phyloP scores from a whole-genome alignment of 2,797 vertebrate species.

The Poeciliopsis infans region DNA sequence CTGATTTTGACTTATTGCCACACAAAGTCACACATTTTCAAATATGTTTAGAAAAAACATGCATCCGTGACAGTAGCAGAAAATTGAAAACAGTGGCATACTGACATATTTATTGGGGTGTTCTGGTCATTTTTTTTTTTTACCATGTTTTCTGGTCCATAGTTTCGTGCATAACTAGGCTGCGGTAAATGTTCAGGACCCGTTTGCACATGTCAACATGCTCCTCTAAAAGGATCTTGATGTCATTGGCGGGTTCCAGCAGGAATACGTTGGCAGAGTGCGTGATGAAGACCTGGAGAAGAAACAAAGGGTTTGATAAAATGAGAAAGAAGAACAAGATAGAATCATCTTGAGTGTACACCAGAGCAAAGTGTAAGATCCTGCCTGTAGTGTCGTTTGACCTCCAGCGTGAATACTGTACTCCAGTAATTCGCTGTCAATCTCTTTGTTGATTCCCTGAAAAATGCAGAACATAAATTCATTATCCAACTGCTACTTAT shows the following conservation, averaged over 20 bases:
- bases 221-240: conserved; percentile 93
- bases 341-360: background rate
- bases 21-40: background rate
- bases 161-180: conserved; percentile 97
- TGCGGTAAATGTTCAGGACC: conserved; percentile 98
- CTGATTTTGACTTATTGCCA: too few species aligned
- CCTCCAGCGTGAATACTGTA: conserved; percentile 90
- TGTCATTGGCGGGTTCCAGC: conserved; percentile 95
- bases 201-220: conserved; percentile 99
- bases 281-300: conserved; percentile 92
- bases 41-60: background rate
- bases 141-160: conserved; percentile 99
- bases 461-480: conserved; percentile 8
- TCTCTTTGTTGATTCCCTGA: conserved; percentile 81
- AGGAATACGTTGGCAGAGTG: conserved; percentile 97
- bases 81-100: background rate
- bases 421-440: conserved; percentile 85
- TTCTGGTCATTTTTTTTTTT: conserved; percentile 6
- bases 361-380: background rate
- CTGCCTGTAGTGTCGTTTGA: conserved; percentile 94
- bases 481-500: background rate
- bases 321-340: background rate
- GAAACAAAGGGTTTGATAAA: background rate
- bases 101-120: background rate
- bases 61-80: background rate